Percentiles rank a stretch among this genome's conserved stretches.
Conservation (phyloP, 2,797 vertebrate genomes). For the Ceryle rudis region DNA sequence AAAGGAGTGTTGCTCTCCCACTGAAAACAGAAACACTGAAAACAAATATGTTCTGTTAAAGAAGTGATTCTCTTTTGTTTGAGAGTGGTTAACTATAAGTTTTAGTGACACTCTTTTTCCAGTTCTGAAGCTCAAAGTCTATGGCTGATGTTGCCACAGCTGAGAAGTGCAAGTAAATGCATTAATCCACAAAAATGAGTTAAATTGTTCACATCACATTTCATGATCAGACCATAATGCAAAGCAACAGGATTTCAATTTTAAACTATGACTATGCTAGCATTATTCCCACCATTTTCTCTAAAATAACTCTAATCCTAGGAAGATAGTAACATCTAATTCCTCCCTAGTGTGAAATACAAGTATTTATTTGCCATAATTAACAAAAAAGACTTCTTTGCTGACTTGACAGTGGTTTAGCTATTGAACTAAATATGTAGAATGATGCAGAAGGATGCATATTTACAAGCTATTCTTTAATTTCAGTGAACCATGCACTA, state of each 20-base stretch:
- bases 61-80: neutral
- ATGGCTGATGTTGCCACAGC: neutral
- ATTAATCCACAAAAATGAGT: neutral
- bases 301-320: neutral
- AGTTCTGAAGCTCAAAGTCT: neutral
- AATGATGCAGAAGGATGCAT: neutral
- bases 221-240: neutral
- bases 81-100: neutral
- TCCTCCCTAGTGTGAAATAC: neutral
- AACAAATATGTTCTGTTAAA: neutral
- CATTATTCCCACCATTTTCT: neutral
- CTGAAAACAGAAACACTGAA: neutral
- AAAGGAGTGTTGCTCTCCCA: neutral
- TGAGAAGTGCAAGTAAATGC: neutral
- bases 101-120: neutral
- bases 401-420: neutral
- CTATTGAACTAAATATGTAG: neutral
- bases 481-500: neutral
- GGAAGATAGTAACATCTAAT: neutral
- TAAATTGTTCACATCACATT: neutral
- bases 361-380: neutral
- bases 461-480: neutral
- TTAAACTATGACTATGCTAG: neutral
- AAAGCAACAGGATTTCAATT: neutral
- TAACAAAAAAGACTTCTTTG: neutral